Evolutionary conservation across 2,797 vertebrate species (phyloP).

Genomic region (Pseudomugil tenellus): DNA sequence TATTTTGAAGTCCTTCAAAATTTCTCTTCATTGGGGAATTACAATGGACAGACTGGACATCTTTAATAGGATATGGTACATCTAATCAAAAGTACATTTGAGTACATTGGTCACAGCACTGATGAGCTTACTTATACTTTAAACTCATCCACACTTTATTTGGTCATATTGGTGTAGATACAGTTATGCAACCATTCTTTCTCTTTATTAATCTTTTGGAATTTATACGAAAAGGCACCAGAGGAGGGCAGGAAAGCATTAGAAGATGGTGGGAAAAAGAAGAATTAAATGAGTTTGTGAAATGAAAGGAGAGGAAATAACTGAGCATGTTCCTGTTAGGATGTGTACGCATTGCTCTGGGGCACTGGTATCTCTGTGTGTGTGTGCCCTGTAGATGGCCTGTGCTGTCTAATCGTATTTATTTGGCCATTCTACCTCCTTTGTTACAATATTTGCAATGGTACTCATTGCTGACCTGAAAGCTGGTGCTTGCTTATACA

Average conservation of each 20-base stretch:
- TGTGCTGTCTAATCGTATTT: slow-evolving; percentile 72
- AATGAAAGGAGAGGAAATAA: slow-evolving; percentile 23
- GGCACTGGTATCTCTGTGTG: slow-evolving; percentile 54
- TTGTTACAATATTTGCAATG: slow-evolving; percentile 63
- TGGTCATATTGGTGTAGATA: neutral
- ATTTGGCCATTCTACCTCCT: slow-evolving; percentile 57
- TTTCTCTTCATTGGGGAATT: slow-evolving; percentile 14
- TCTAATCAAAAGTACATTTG: slow-evolving; percentile 24
- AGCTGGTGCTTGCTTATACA: slow-evolving; percentile 16
- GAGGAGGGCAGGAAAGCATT: slow-evolving; percentile 36
- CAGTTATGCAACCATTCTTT: neutral
- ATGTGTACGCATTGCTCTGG: slow-evolving; percentile 62
- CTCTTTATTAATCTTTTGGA: neutral
- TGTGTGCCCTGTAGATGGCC: slow-evolving; percentile 68
- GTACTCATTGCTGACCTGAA: slow-evolving; percentile 47
- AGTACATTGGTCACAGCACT: slow-evolving; percentile 60
- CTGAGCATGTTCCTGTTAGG: slow-evolving; percentile 45
- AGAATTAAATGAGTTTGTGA: no score
- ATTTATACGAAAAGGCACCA: slow-evolving; percentile 38
- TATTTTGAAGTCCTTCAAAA: slow-evolving; percentile 16
- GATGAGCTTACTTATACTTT: slow-evolving; percentile 43
- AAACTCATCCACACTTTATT: slow-evolving; percentile 15
- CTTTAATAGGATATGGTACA: slow-evolving; percentile 17
- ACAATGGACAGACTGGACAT: slow-evolving; percentile 18
- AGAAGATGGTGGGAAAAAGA: no score